Conservation (phyloP, 2,113 vertebrate genomes). For the Phaetusa simplex region DNA sequence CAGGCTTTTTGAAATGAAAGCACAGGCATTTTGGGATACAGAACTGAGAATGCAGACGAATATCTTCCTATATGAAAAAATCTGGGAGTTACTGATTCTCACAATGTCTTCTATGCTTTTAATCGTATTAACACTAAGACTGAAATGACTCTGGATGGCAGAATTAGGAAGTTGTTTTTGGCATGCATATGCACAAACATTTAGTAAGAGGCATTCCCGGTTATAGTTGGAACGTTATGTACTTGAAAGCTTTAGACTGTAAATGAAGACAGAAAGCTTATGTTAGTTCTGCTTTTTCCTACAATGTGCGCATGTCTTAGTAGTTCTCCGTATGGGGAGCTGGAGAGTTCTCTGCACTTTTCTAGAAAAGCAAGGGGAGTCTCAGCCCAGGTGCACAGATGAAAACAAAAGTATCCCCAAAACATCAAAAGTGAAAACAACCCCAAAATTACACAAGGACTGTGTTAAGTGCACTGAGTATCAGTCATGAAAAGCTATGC, state of each 20-base stretch:
- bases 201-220: not conserved
- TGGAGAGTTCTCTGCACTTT: not conserved
- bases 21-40: not conserved
- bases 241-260: not conserved
- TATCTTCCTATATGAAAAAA: not conserved
- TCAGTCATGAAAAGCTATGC: not conserved
- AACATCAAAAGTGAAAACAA: not conserved
- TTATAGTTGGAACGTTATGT: not conserved
- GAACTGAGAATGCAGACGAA: not conserved
- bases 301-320: not conserved
- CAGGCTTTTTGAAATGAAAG: not conserved
- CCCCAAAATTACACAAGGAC: not conserved
- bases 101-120: not conserved
- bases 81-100: not conserved
- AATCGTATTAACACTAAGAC: not conserved
- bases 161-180: not conserved
- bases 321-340: not conserved
- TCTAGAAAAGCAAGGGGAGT: not conserved
- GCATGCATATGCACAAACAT: not conserved
- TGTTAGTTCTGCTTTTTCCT: not conserved
- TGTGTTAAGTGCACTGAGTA: not conserved
- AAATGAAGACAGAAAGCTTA: not conserved
- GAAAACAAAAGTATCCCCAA: not conserved
- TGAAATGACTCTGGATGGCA: not conserved
- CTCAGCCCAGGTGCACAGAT: not conserved